phyloP scores from a whole-genome alignment of 2,888 invertebrate genomes.

The Drosophila neonasuta region DNA sequence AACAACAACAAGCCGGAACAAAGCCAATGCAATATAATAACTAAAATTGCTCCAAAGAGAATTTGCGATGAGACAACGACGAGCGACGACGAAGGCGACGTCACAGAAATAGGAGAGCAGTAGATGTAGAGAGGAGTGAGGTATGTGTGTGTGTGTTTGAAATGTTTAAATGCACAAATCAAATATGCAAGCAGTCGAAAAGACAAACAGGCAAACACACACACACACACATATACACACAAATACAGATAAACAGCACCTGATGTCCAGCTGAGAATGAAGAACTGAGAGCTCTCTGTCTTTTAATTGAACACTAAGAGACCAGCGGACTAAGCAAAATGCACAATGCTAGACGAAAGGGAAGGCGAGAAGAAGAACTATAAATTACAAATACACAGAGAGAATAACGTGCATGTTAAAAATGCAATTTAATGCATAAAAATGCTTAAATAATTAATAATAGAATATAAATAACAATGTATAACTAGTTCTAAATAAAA shows the following conservation, averaged over 20 bases:
- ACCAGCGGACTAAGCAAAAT: slow-evolving; percentile 43
- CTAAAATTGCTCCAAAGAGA: slow-evolving; percentile 75
- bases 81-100: slow-evolving; percentile 41
- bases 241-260: slow-evolving; percentile 45
- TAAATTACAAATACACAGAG: slow-evolving; percentile 2
- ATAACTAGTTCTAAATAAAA: too few relatives aligned
- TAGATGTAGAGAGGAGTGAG: neutral
- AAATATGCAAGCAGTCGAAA: slow-evolving; percentile 72
- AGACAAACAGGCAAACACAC: slow-evolving; percentile 47
- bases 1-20: slow-evolving; percentile 47
- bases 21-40: slow-evolving; percentile 74
- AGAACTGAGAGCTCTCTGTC: slow-evolving; percentile 40
- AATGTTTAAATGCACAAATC: slow-evolving; percentile 77
- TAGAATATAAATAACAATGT: too few relatives aligned
- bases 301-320: slow-evolving; percentile 66
- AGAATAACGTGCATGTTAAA: slow-evolving; percentile 7
- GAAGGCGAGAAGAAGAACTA: neutral
- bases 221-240: slow-evolving; percentile 4
- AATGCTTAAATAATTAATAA: neutral
- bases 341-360: slow-evolving; percentile 20
- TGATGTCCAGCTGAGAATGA: slow-evolving; percentile 55
- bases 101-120: neutral
- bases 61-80: slow-evolving; percentile 65
- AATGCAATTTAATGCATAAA: slow-evolving; percentile 4
- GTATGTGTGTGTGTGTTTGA: slow-evolving; percentile 47